phyloP scores from a whole-genome alignment of 2,797 vertebrate species.

The Diplodus sargus region DNA sequence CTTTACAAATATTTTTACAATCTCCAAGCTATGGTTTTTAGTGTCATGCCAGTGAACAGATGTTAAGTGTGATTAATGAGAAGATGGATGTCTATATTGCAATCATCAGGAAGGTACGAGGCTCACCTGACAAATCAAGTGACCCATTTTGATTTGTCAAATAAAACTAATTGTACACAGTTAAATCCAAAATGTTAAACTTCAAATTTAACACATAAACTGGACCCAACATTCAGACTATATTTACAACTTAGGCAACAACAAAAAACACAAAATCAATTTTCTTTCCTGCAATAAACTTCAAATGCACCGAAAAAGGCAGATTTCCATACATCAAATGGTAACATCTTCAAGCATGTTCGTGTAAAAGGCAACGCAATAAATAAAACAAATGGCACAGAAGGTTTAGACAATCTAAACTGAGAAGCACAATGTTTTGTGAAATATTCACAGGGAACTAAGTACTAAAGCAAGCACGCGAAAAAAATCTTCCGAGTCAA shows the following conservation, averaged over 20 bases:
- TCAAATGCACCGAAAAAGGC: constrained; percentile 79
- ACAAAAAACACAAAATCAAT: constrained; percentile 58
- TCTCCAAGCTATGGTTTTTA: constrained; percentile 57
- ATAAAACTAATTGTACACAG: constrained; percentile 60
- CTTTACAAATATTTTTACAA: constrained; percentile 67
- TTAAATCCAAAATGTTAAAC: constrained; percentile 62
- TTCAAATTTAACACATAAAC: constrained; percentile 68
- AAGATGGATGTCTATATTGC: constrained; percentile 45
- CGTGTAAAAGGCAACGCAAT: constrained; percentile 81
- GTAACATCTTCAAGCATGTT: constrained; percentile 79
- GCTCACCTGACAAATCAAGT: constrained; percentile 30
- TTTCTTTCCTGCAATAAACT: constrained; percentile 70
- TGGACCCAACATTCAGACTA: constrained; percentile 73
- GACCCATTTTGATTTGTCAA: constrained; percentile 53
- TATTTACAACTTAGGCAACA: constrained; percentile 78
- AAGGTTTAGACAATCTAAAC: constrained; percentile 76
- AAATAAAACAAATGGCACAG: constrained; percentile 84
- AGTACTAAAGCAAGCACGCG: constrained; percentile 61
- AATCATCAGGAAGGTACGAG: constrained; percentile 41
- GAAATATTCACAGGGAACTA: constrained; percentile 74
- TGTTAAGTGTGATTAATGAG: constrained; percentile 38
- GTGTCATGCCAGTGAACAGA: constrained; percentile 48
- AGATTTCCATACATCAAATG: constrained; percentile 72
- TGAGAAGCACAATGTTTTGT: constrained; percentile 65
- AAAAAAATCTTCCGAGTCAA: constrained; percentile 34